Base-by-base conservation (phyloP, 2,888 invertebrate species). In the Eristalinus sepulchralis region DNA sequence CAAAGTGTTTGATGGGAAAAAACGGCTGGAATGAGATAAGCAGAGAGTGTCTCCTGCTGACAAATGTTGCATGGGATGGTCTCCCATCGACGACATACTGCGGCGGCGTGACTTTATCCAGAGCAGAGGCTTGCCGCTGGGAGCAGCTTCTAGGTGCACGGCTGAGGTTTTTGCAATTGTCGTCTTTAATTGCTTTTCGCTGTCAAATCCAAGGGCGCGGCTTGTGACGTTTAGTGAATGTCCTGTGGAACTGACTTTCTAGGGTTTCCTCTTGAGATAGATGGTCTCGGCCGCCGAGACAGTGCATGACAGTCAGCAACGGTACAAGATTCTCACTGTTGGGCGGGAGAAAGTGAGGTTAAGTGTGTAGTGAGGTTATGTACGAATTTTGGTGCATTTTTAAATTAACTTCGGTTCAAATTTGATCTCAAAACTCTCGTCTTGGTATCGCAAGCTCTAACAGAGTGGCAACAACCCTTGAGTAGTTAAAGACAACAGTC, bases 61-160 rank as follows among this genome's bases (percentile, higher is more conserved):
- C 47, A 47, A 62, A 62, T 60, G 27, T 62, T 47, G 60, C 39
- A n/a, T 60, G 33, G 4, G 31, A 53, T 17, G 8, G n/a, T 39
- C 13, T 39, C 8, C 47, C 17, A 8, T 31, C 20, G 36, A 3
- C 34, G 62, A 53, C 60, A 17, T 2, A n/a, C 31, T 11, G 59
- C 31, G 31, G 6, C 31, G 24, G 24, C 62, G 62, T 77, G 77
- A 77, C 53, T 66, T 27, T 39, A 24, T 75, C 34, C 66, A 27
- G 47, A 31, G 60, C n/a, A 66, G 59, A 39, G 59, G 59, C 17
- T 75, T 75, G 75, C 66, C 59, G 59, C 13, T 57, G 67, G 47
- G 47, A 47, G 47, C 47, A 47, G 47, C 17, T 17, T 39, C 13
- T 39, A 1, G 4, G 39, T 39, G 39, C 47, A 47, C 47, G 47